Conservation (phyloP, 2,113 vertebrate genomes). For the Sphaerodactylus townsendi region DNA sequence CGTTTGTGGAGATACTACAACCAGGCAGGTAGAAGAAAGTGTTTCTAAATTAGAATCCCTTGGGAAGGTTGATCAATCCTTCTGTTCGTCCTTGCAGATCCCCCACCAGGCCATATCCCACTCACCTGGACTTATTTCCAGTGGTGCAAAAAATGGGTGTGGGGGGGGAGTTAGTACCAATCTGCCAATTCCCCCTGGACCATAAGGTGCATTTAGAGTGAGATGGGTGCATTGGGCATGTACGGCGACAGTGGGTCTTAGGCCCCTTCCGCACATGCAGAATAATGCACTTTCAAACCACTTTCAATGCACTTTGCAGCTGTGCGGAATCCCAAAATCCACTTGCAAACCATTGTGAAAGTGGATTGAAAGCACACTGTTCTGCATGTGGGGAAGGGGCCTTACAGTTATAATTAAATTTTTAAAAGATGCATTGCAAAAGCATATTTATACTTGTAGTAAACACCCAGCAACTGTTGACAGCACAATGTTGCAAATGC, state of each 20-base stretch:
- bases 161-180: neutral
- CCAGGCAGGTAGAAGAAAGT: neutral
- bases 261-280: too few species aligned
- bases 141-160: neutral
- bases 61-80: neutral
- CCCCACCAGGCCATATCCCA: neutral
- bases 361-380: too few species aligned
- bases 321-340: too few species aligned
- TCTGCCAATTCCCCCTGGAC: neutral
- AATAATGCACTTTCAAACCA: too few species aligned
- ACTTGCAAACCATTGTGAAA: too few species aligned
- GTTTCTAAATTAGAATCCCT: neutral
- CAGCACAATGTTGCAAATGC: constrained; percentile 45
- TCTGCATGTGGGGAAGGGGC: too few species aligned
- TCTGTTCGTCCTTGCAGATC: neutral
- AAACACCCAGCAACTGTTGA: constrained; percentile 33
- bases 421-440: neutral
- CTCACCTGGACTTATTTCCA: neutral
- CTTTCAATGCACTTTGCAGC: too few species aligned
- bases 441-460: constrained; percentile 40
- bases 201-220: neutral
- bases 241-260: too few species aligned
- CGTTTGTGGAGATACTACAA: too few species aligned
- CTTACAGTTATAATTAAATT: neutral
- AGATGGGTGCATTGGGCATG: neutral